Conservation (phyloP, 2,888 invertebrate species). For the Ernsta delagoae region DNA sequence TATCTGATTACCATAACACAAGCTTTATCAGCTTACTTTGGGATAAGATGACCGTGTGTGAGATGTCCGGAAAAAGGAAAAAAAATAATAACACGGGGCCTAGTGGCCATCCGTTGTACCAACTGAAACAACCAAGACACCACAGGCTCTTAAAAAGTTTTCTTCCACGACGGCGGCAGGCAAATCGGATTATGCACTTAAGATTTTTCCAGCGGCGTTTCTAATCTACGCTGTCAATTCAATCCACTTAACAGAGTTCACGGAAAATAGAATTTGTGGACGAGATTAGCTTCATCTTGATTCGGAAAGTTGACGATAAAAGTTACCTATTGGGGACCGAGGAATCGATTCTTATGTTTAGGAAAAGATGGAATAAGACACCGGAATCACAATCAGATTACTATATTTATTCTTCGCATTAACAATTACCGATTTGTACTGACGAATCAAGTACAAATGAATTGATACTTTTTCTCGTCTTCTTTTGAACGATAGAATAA, state of each 20-base stretch:
- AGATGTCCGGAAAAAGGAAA: too few species aligned
- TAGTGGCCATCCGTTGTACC: too few species aligned
- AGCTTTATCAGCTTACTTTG: too few species aligned
- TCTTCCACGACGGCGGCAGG: background rate
- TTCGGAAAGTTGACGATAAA: background rate
- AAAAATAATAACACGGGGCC: too few species aligned
- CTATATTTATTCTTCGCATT: background rate
- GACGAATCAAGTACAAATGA: too few species aligned
- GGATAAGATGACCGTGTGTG: too few species aligned
- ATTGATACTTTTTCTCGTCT: too few species aligned
- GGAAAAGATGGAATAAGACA: background rate
- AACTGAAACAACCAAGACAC: background rate
- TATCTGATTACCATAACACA: too few species aligned
- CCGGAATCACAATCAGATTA: background rate
- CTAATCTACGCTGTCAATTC: conserved; percentile 15
- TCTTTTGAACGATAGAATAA: too few species aligned
- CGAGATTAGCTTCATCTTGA: background rate
- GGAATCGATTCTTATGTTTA: background rate
- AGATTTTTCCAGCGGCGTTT: conserved; percentile 18
- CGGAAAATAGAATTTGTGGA: conserved; percentile 12
- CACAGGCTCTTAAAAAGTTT: background rate
- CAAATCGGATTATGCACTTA: conserved; percentile 30
- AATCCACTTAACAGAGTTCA: conserved; percentile 11
- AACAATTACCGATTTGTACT: too few species aligned
- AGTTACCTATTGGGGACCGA: background rate